These are phyloP conservation scores for Argyresthia goedartella DNA, from an alignment of 2,888 invertebrate species.

Conservation along the genomic window DNA sequence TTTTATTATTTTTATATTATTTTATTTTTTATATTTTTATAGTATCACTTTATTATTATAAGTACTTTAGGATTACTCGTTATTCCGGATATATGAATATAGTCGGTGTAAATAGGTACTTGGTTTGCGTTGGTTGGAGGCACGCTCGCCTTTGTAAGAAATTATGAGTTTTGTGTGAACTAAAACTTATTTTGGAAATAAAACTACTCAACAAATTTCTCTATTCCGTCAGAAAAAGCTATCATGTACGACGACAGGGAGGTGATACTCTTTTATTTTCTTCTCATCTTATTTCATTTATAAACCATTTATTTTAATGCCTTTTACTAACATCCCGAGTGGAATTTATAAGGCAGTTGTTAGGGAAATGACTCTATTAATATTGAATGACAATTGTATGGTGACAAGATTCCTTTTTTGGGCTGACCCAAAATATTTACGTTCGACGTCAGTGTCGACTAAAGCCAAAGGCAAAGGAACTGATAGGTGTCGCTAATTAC, in stretches of 20 bases:
- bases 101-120: no score
- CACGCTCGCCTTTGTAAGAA: no score
- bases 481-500: no score
- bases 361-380: conserved; percentile 53
- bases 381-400: conserved; percentile 32
- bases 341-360: conserved; percentile 9
- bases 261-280: conserved; percentile 33
- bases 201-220: neutral
- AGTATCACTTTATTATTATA: no score
- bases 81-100: no score
- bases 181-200: neutral
- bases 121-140: no score
- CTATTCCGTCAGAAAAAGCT: conserved; percentile 5
- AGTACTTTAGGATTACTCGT: no score
- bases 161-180: conserved; percentile 5
- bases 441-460: no score
- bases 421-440: no score
- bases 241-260: conserved; percentile 31
- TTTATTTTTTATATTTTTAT: no score
- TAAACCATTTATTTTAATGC: conserved; percentile 42
- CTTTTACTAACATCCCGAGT: conserved; percentile 17
- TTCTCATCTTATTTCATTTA: conserved; percentile 45
- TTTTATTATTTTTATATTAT: no score
- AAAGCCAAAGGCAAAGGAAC: no score
- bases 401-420: conserved; percentile 16